A percentile compares a stretch with the other conserved stretches of the same genome.
phyloP scores from a whole-genome alignment of 2,797 vertebrate genomes.

The Cossypha niveicapilla region DNA sequence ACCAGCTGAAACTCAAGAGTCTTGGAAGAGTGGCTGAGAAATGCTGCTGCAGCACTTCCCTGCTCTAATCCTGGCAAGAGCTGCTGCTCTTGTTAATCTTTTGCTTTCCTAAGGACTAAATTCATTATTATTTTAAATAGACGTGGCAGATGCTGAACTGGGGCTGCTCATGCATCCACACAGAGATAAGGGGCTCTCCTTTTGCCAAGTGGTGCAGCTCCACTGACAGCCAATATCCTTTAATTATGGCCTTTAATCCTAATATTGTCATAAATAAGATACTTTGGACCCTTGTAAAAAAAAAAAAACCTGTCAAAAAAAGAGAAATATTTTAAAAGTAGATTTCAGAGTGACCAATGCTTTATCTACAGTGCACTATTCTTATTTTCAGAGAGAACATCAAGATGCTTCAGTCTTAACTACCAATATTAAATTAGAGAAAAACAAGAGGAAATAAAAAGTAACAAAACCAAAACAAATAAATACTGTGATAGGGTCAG shows the following conservation, averaged over 20 bases:
- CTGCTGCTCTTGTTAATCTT: neutral
- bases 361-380: neutral
- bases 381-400: neutral
- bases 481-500: neutral
- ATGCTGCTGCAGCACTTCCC: neutral
- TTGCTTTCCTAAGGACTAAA: neutral
- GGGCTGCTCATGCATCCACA: neutral
- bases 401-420: neutral
- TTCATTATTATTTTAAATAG: constrained; percentile 20
- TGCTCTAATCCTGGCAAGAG: neutral
- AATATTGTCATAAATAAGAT: neutral
- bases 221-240: neutral
- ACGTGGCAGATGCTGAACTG: neutral
- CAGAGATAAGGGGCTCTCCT: neutral
- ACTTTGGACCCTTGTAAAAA: neutral
- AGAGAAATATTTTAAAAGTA: neutral
- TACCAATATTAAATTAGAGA: neutral
- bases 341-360: neutral
- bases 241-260: neutral
- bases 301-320: neutral
- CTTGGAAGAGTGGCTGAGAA: neutral
- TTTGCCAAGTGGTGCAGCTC: neutral
- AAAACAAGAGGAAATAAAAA: neutral
- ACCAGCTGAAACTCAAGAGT: neutral
- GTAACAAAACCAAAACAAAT: neutral